phyloP scores from a whole-genome alignment of 2,113 vertebrate species.

The Ornithorhynchus anatinus region DNA sequence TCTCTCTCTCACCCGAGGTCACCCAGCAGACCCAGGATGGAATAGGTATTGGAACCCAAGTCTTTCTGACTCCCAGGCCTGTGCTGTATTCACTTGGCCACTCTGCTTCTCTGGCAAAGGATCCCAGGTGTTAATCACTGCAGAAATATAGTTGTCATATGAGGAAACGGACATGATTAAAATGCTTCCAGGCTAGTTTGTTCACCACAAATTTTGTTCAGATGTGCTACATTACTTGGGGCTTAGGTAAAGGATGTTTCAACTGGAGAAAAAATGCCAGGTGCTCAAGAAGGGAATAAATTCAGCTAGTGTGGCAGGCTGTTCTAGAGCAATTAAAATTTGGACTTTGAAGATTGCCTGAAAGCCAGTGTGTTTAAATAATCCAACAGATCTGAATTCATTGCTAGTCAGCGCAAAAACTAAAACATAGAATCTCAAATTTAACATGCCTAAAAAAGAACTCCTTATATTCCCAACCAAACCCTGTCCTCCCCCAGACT shows the following conservation, averaged over 20 bases:
- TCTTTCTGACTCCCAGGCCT: no score
- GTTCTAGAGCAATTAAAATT: neutral
- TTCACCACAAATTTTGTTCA: conserved; percentile 18
- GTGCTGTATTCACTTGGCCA: no score
- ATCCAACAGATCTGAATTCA: conserved; percentile 36
- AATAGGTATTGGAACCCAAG: no score
- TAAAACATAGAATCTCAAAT: no score
- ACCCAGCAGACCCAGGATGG: no score
- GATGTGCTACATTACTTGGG: neutral
- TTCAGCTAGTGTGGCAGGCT: conserved; percentile 36
- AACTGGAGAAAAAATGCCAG: conserved; percentile 21
- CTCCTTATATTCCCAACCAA: no score
- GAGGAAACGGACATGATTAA: conserved; percentile 13
- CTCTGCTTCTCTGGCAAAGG: conserved; percentile 3
- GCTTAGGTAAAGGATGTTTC: conserved; percentile 30
- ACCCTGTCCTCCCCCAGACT: no score
- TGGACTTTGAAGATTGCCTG: conserved; percentile 25
- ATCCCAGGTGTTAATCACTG: neutral
- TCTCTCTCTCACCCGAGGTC: neutral
- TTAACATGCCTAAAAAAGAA: no score
- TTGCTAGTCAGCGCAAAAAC: neutral
- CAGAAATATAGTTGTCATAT: conserved; percentile 18
- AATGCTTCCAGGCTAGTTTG: neutral
- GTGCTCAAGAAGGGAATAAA: conserved; percentile 37
- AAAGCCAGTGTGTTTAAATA: conserved; percentile 1